A percentile compares a stretch with the other conserved stretches of the same genome.
These are phyloP conservation scores for Heliconius erato DNA, from an alignment of 2,888 invertebrate species.

Conservation along the genomic window DNA sequence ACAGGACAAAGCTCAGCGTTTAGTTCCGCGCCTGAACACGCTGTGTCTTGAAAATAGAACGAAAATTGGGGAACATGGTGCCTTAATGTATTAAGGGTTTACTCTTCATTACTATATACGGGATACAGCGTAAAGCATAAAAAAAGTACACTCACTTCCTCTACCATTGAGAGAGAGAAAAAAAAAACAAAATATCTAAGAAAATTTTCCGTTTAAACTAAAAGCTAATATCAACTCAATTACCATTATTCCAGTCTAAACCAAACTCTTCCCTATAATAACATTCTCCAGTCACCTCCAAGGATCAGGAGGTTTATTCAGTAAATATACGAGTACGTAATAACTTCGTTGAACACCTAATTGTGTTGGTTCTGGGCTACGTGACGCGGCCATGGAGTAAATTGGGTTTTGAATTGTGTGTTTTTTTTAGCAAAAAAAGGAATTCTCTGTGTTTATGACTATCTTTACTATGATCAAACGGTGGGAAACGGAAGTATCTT, in stretches of 20 bases:
- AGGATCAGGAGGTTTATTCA: slow-evolving; percentile 67
- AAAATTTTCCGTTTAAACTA: slow-evolving; percentile 2
- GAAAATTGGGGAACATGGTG: no score
- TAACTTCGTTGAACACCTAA: slow-evolving; percentile 62
- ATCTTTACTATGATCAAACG: no score
- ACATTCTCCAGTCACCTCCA: slow-evolving; percentile 66
- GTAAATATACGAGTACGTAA: slow-evolving; percentile 54
- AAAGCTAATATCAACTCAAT: slow-evolving; percentile 21
- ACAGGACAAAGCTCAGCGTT: no score
- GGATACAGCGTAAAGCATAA: background rate
- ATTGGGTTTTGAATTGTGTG: slow-evolving; percentile 36
- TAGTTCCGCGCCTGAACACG: no score
- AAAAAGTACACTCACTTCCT: background rate
- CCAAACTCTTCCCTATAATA: slow-evolving; percentile 61
- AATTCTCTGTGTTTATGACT: no score
- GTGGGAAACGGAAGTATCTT: no score
- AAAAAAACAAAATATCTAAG: background rate
- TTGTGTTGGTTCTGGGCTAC: slow-evolving; percentile 73
- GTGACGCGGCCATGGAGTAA: slow-evolving; percentile 35
- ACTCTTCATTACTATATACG: background rate
- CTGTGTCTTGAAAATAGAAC: no score
- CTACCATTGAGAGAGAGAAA: background rate
- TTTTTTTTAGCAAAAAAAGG: slow-evolving; percentile 25
- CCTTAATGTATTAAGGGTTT: no score
- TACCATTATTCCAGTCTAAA: slow-evolving; percentile 23